phyloP scores from a whole-genome alignment of 2,113 vertebrate species.

The Jacana jacana region DNA sequence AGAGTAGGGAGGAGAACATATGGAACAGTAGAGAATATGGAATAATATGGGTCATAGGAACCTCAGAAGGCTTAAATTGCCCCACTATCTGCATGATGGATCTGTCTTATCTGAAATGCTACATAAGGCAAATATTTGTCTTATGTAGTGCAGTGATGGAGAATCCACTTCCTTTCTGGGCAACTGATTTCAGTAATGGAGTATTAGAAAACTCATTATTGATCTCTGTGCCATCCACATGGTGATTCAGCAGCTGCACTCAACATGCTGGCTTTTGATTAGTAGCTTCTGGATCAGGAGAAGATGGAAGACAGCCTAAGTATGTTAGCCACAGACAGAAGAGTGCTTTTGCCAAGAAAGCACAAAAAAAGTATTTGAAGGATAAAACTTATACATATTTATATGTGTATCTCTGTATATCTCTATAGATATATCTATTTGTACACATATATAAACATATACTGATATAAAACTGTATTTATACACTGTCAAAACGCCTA shows the following conservation, averaged over 20 bases:
- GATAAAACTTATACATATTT: not conserved
- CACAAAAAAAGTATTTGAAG: not conserved
- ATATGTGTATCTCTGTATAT: not conserved
- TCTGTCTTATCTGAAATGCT: accelerated
- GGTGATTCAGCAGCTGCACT: not conserved
- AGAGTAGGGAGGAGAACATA: not conserved
- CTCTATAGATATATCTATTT: not conserved
- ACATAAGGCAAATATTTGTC: not conserved
- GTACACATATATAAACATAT: not conserved
- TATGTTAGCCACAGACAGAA: not conserved
- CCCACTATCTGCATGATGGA: not conserved
- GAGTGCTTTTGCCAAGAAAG: not conserved
- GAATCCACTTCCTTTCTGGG: not conserved
- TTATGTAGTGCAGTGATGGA: not conserved
- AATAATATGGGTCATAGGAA: not conserved
- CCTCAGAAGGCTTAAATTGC: not conserved
- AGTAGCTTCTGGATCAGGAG: not conserved
- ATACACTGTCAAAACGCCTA: not conserved
- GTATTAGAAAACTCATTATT: accelerated
- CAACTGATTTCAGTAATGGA: not conserved
- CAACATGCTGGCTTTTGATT: accelerated
- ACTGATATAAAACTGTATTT: not conserved
- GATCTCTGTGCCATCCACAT: accelerated
- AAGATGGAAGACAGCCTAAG: not conserved
- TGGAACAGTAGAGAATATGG: not conserved